phyloP scores from a whole-genome alignment of 2,797 vertebrate genomes.

The Hypotaenidia philippensis region DNA sequence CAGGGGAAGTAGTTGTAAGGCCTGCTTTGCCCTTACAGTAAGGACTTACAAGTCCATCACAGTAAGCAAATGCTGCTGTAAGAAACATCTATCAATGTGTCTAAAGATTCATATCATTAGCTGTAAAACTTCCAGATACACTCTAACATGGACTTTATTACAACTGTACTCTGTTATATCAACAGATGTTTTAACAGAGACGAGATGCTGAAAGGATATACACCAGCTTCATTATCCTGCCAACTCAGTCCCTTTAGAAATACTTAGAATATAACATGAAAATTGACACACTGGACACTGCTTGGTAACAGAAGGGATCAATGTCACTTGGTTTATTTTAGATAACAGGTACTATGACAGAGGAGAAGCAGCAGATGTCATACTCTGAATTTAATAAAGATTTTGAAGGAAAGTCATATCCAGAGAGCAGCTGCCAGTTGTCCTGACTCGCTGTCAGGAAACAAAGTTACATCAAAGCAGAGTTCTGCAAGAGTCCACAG shows the following conservation, averaged over 20 bases:
- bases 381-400: background rate
- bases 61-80: background rate
- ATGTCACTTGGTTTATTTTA: background rate
- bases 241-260: background rate
- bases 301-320: background rate
- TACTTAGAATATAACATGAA: background rate
- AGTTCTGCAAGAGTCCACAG: background rate
- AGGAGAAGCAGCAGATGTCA: background rate
- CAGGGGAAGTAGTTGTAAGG: background rate
- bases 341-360: background rate
- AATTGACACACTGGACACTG: background rate
- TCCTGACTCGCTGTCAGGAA: background rate
- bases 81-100: background rate
- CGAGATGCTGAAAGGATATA: background rate
- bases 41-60: background rate
- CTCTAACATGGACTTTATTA: background rate
- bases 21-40: background rate
- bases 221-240: background rate
- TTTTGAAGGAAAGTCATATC: constrained; percentile 4
- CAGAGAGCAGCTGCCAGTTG: background rate
- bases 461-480: background rate
- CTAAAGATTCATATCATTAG: background rate
- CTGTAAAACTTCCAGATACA: background rate
- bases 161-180: background rate
- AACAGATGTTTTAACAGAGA: background rate